Percentiles rank a stretch among this genome's conserved stretches.
Evolutionary conservation across 2,797 vertebrate species (phyloP).

Genomic region (Argya squamiceps): DNA sequence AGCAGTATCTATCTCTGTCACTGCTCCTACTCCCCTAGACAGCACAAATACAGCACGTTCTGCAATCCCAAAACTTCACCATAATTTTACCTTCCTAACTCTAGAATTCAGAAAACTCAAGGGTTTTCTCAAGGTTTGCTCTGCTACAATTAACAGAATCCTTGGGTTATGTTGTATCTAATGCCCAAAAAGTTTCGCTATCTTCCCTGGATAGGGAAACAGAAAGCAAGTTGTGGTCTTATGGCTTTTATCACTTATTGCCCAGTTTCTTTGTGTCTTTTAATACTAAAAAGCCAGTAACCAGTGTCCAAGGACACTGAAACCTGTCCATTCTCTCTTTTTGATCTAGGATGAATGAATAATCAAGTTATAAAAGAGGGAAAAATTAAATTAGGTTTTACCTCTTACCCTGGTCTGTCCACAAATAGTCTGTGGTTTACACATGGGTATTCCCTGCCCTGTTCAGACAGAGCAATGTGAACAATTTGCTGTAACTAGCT

Average conservation of each 20-base stretch:
- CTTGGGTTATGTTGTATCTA: not conserved
- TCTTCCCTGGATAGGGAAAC: not conserved
- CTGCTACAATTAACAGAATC: not conserved
- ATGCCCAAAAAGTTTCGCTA: not conserved
- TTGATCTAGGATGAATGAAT: not conserved
- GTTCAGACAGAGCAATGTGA: not conserved
- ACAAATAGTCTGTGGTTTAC: not conserved
- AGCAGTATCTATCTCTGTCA: not conserved
- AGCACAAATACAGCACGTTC: not conserved
- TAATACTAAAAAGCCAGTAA: not conserved
- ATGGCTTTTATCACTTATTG: not conserved
- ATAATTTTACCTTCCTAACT: not conserved
- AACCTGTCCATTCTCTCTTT: not conserved
- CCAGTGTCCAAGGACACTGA: not conserved
- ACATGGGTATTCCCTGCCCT: not conserved
- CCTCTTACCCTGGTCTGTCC: not conserved
- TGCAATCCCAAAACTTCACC: not conserved
- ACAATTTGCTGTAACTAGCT: not conserved
- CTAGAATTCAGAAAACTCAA: not conserved
- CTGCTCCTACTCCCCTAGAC: not conserved
- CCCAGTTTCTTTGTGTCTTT: not conserved
- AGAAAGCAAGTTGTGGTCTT: not conserved
- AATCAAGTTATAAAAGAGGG: not conserved
- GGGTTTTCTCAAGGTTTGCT: not conserved
- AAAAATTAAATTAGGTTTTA: not conserved